phyloP scores from a whole-genome alignment of 2,888 invertebrate species.

The Rutpela maculata region DNA sequence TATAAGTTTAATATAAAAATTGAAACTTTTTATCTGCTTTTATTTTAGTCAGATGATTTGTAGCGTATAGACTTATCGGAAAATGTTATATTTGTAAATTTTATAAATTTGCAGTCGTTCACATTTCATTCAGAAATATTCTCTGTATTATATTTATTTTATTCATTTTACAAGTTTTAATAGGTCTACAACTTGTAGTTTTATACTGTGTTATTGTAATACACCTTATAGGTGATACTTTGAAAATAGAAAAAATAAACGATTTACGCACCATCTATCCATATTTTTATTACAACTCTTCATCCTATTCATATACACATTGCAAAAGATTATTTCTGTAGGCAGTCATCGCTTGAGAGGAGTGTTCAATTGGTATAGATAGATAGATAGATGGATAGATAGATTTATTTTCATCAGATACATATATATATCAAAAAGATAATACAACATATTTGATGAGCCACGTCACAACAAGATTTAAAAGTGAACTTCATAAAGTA shows the following conservation, averaged over 20 bases:
- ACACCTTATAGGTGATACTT: slow-evolving; percentile 65
- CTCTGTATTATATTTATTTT: slow-evolving; percentile 60
- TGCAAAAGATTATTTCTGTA: too few relatives aligned
- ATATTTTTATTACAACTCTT: background rate
- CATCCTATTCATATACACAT: background rate
- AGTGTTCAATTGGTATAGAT: too few relatives aligned
- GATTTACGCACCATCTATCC: slow-evolving; percentile 53
- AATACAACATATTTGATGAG: too few relatives aligned
- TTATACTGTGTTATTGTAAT: slow-evolving; percentile 63
- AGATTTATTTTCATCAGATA: too few relatives aligned
- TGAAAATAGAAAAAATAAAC: slow-evolving; percentile 50
- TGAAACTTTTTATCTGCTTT: slow-evolving; percentile 56
- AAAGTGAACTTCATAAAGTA: too few relatives aligned
- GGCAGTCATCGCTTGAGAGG: too few relatives aligned
- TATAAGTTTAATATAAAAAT: slow-evolving; percentile 61
- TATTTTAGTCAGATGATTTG: slow-evolving; percentile 50
- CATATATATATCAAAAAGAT: too few relatives aligned
- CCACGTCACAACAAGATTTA: too few relatives aligned
- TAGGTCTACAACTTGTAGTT: slow-evolving; percentile 63
- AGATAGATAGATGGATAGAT: too few relatives aligned
- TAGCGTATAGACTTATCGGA: slow-evolving; percentile 35
- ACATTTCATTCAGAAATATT: slow-evolving; percentile 59
- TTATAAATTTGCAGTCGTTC: slow-evolving; percentile 55
- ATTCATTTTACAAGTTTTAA: slow-evolving; percentile 59
- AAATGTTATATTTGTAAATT: slow-evolving; percentile 55